These are phyloP conservation scores for Boulengeromyrus knoepffleri DNA, from an alignment of 2,113 vertebrate genomes.

Conservation along the genomic window DNA sequence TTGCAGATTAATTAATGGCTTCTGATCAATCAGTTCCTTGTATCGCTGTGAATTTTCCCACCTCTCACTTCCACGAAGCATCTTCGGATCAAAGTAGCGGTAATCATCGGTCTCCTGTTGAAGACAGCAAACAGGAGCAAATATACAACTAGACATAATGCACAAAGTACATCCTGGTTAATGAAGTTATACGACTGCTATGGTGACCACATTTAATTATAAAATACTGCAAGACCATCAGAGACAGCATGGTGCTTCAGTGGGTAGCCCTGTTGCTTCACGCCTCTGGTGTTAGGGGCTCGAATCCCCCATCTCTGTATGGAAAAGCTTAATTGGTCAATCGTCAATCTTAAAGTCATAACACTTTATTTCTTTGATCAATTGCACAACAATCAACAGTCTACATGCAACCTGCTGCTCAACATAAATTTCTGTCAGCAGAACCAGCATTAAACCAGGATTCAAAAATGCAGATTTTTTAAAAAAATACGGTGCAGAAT, in stretches of 20 bases:
- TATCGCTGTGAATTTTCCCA: slow-evolving; percentile 37
- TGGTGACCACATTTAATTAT: not conserved
- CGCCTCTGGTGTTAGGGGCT: not conserved
- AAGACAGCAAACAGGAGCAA: slow-evolving; percentile 16
- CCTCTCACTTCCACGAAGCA: slow-evolving; percentile 94
- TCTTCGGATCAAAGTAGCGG: slow-evolving; percentile 96
- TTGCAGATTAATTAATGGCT: not conserved
- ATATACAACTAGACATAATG: not conserved
- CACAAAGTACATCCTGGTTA: not conserved
- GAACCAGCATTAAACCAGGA: too few species aligned
- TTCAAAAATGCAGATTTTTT: too few species aligned
- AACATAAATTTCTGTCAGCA: too few species aligned
- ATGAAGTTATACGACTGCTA: not conserved
- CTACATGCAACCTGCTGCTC: too few species aligned
- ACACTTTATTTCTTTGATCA: not conserved
- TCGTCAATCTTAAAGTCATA: not conserved
- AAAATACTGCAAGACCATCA: not conserved
- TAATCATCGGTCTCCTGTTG: slow-evolving; percentile 93
- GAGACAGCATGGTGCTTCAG: not conserved
- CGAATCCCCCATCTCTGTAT: not conserved
- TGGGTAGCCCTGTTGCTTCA: not conserved
- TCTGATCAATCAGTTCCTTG: not conserved
- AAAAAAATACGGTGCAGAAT: too few species aligned
- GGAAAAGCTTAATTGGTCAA: not conserved
- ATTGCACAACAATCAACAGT: too few species aligned